Conservation (phyloP, 2,888 invertebrate species). For the Lycophotia porphyrea region DNA sequence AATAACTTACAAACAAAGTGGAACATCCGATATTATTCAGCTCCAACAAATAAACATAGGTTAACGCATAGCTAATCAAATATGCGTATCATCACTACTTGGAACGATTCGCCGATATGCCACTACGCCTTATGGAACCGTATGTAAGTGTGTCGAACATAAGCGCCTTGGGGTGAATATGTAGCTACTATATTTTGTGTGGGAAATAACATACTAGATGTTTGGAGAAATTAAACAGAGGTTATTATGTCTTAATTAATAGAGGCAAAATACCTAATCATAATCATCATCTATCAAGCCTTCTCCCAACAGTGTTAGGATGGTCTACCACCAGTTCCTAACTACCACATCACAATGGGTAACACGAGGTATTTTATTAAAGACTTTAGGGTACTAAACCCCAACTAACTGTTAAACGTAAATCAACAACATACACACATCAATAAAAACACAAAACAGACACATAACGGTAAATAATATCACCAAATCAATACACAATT, state of each 20-base stretch:
- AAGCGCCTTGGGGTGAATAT: conserved; percentile 22
- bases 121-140: neutral
- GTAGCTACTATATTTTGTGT: conserved; percentile 14
- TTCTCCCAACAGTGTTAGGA: neutral
- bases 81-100: conserved; percentile 28
- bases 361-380: neutral
- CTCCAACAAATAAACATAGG: conserved; percentile 36
- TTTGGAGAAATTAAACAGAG: neutral
- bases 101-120: conserved; percentile 18
- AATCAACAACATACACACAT: neutral
- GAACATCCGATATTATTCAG: conserved; percentile 26
- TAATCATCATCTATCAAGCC: neutral
- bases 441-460: neutral
- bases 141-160: neutral
- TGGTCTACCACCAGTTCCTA: neutral
- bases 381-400: neutral
- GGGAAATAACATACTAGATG: conserved; percentile 10
- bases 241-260: neutral
- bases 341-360: neutral
- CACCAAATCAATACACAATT: conserved; percentile 45
- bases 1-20: conserved; percentile 25
- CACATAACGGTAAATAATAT: conserved; percentile 15
- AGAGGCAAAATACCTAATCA: neutral
- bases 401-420: neutral
- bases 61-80: conserved; percentile 35